These are phyloP conservation scores for Aspidiotus destructor DNA, from an alignment of 2,888 invertebrate species.

Conservation along the genomic window DNA sequence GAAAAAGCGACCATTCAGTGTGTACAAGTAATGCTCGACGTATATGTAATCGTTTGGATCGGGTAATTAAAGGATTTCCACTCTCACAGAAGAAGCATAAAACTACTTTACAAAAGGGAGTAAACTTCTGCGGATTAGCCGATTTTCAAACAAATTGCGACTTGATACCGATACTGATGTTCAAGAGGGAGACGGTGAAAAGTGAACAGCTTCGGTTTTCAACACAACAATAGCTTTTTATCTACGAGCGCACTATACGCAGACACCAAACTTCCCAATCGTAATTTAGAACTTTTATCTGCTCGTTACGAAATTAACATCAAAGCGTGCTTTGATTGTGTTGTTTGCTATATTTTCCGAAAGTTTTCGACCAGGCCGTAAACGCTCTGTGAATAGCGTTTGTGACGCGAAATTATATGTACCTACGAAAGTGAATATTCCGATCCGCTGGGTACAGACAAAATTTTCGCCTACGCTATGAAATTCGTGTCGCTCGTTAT, in stretches of 20 bases:
- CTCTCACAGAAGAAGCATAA: neutral
- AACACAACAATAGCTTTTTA: constrained; percentile 20
- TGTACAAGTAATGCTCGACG: no score
- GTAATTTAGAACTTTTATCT: constrained; percentile 30
- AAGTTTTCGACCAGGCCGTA: neutral
- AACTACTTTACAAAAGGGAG: neutral
- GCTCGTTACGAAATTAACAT: constrained; percentile 20
- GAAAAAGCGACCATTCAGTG: no score
- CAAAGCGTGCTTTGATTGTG: constrained; percentile 26
- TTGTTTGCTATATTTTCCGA: constrained; percentile 4
- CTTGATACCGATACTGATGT: neutral
- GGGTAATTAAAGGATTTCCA: constrained; percentile 1
- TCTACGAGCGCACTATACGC: constrained; percentile 8
- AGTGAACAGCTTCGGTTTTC: neutral
- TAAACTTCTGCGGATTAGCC: constrained; percentile 21
- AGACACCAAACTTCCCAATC: constrained; percentile 16
- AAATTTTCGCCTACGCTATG: neutral
- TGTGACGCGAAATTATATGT: neutral
- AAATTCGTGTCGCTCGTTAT: neutral
- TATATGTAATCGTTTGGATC: neutral
- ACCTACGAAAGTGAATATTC: neutral
- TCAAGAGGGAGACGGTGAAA: neutral
- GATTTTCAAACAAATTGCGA: constrained; percentile 28
- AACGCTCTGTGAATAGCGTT: neutral
- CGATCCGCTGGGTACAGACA: neutral